Evolutionary conservation across 2,797 vertebrate species (phyloP).

Genomic region (Bradypus variegatus): DNA sequence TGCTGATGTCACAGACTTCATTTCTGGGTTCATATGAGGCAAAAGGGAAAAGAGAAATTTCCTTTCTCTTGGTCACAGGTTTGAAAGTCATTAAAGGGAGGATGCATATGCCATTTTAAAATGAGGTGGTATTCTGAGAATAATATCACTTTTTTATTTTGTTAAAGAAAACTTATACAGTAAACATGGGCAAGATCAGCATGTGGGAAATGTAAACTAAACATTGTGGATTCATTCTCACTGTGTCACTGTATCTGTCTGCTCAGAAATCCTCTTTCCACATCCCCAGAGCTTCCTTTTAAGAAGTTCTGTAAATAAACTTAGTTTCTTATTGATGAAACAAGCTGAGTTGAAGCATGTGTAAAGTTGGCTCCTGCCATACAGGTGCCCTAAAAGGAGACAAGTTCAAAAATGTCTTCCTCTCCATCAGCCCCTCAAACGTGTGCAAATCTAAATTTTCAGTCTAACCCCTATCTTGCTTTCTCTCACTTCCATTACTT

Average conservation of each 20-base stretch:
- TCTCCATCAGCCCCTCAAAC: too few species aligned
- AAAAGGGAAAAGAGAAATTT: background rate
- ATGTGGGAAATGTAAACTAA: background rate
- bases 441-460: too few species aligned
- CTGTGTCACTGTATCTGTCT: background rate
- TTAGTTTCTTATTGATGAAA: background rate
- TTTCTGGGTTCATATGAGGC: background rate
- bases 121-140: background rate
- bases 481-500: too few species aligned
- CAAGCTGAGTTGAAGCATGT: background rate
- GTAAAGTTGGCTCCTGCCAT: too few species aligned
- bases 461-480: too few species aligned
- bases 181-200: background rate
- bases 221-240: too few species aligned
- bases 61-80: background rate
- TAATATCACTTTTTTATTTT: too few species aligned
- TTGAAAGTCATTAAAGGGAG: background rate
- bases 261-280: background rate
- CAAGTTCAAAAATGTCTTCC: background rate
- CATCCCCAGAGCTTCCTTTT: background rate
- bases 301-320: background rate
- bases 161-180: too few species aligned
- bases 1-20: background rate
- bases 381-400: background rate
- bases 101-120: background rate